Base-by-base conservation (phyloP, 2,888 invertebrate species). In the Aleiodes alternator region DNA sequence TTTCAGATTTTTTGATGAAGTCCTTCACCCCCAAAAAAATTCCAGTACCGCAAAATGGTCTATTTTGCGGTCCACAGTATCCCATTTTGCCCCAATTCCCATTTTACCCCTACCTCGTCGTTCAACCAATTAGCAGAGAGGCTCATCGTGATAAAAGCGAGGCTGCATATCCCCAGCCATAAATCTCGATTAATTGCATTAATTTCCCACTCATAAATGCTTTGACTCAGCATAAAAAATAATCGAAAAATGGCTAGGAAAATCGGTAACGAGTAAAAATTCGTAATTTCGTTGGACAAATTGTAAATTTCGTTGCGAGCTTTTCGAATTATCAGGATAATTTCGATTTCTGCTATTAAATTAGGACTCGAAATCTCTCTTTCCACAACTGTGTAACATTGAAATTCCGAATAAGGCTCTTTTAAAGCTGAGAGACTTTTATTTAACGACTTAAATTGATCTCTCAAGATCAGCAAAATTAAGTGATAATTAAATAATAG, bases 181-280 rank as follows among this genome's bases (percentile, higher is more conserved):
- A 14, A 61, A 1, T 0, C 34, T 3, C 6, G 4, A 34, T 34
- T 34, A 34, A 34, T 34, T 34, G 34, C 1, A 34, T 34, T 34
- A 6, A 34, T 34, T 34, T 23, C 23, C 23, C 23, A 23, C 2
- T 23, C 23, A 1, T 2, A 23, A 23, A 23, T 23, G 23, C 34
- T 34, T 34, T 34, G 5, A 34, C 34, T 34, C 6, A 61, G 4
- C 7, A 34, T 14, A n/a, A n/a, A 38, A 38, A 6, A 38, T 38
- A 38, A 9, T 38, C 61, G n/a, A 16, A 9, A 61, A 16, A 61
- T 43, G 0, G 61, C 61, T 0, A 23, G 9, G 9, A 61, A 8
- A 38, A 61, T 16, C 5, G 61, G 61, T 8, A 43, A 43, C 34
- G 61, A 9, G 16, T 61, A 61, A 14, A 61, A 61, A 43, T 34